Evolutionary conservation across 2,888 invertebrate species (phyloP).

Genomic region (Epinotia demarniana): DNA sequence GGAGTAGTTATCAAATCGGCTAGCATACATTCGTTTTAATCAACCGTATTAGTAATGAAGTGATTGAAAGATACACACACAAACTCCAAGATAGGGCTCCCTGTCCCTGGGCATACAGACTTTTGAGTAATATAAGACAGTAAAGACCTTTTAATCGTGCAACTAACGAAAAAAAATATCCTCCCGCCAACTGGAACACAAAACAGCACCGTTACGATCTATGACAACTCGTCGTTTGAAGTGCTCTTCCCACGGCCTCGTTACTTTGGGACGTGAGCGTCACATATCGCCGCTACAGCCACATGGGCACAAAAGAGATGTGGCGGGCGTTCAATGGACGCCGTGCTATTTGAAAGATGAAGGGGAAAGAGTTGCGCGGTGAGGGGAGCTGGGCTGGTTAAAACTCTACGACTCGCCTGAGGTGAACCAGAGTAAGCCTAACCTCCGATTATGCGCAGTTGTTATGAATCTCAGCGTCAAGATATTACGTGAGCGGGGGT

Average conservation of each 20-base stretch:
- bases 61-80: no score
- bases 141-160: background rate
- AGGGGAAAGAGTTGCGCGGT: slow-evolving; percentile 47
- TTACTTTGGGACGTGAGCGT: slow-evolving; percentile 60
- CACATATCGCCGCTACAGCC: slow-evolving; percentile 59
- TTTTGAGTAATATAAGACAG: no score
- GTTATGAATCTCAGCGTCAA: background rate
- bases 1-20: no score
- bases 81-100: no score
- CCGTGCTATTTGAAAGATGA: slow-evolving; percentile 49
- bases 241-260: slow-evolving; percentile 76
- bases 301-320: slow-evolving; percentile 49
- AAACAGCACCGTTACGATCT: slow-evolving; percentile 65
- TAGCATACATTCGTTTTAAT: no score
- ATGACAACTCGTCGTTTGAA: slow-evolving; percentile 56
- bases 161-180: background rate
- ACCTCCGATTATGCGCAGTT: background rate
- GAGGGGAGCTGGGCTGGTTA: slow-evolving; percentile 44
- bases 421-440: background rate
- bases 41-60: background rate
- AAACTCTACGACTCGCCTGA: background rate
- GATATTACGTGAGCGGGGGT: background rate
- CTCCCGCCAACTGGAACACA: background rate
- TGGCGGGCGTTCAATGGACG: slow-evolving; percentile 47
- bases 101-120: no score